Evolutionary conservation across 1,140 invertebrate genomes (phyloP), one percentile per base, ranked within the genome.

Genomic region (Ceratosolen fusciceps): DNA sequence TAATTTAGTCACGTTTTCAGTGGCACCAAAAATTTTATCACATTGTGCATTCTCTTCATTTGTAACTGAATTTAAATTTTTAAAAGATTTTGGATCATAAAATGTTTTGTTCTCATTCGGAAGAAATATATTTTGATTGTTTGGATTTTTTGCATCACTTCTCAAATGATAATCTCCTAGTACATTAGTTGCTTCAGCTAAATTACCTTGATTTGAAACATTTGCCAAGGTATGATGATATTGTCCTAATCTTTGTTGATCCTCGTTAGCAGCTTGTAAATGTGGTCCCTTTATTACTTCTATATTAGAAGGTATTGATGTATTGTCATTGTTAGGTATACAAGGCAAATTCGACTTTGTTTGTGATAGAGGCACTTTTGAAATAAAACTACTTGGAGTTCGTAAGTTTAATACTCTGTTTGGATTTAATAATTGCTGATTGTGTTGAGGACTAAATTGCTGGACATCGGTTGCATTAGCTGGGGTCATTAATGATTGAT

Each of bases 351-450:
- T 80, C 26, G 39, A 21, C 37, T 74, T 74, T 67, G 12, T 19
- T 29, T 56, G 4, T 34, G 16, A 2, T 43, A 14, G 67, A 52
- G 77, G 21, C 37, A 7, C 60, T 85, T 89, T 89, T 26, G 79
- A 70, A 8, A 88, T 82, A n/a, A 89, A 90, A 83, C 87, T 90
- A 67, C 88, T 90, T 12, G 90, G 90, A 26, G 86, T 90, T n/a
- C 87, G 87, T 74, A 90, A 83, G 83, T 82, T 88, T 47, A 83
- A 81, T 34, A 31, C 7, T 71, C 80, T 74, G n/a, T 47, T 54
- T 2, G 58, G 29, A 77, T 71, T 80, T 14, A 65, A 16, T 39
- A 82, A n/a, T 39, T 74, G 75, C 54, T 81, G 37, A 80, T 84
- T 86, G 52, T 86, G 81, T 19, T 88, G 83, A 5, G 84, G 82